phyloP scores from a whole-genome alignment of 2,888 invertebrate species.

The Odontothrips loti region DNA sequence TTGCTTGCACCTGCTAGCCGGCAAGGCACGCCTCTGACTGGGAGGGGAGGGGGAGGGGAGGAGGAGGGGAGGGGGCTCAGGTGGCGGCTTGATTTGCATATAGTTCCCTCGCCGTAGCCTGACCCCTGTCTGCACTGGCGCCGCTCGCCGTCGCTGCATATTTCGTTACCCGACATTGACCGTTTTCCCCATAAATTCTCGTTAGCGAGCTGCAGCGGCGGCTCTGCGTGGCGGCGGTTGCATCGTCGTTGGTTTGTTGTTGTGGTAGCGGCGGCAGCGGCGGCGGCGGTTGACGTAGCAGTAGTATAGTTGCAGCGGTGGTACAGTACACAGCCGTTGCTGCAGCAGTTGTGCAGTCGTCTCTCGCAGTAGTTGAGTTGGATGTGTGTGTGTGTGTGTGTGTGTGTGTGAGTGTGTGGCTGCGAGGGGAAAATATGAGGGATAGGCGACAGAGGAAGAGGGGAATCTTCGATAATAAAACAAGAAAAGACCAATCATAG shows the following conservation, averaged over 20 bases:
- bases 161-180: conserved; percentile 16
- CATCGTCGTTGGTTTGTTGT: background rate
- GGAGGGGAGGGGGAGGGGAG: background rate
- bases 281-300: background rate
- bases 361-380: no score
- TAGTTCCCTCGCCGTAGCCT: background rate
- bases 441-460: no score
- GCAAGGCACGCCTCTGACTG: no score
- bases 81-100: conserved; percentile 13
- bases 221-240: background rate
- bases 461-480: no score
- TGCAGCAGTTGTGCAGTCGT: no score
- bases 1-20: background rate
- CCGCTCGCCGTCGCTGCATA: background rate
- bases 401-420: no score
- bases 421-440: no score
- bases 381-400: no score
- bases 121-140: background rate
- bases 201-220: background rate
- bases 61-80: background rate
- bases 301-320: background rate
- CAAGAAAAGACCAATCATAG: no score
- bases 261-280: background rate
- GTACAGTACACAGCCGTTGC: background rate
- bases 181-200: conserved; percentile 15